These are phyloP conservation scores for Glaucomys volans DNA, from an alignment of 2,113 vertebrate species.

Conservation along the genomic window DNA sequence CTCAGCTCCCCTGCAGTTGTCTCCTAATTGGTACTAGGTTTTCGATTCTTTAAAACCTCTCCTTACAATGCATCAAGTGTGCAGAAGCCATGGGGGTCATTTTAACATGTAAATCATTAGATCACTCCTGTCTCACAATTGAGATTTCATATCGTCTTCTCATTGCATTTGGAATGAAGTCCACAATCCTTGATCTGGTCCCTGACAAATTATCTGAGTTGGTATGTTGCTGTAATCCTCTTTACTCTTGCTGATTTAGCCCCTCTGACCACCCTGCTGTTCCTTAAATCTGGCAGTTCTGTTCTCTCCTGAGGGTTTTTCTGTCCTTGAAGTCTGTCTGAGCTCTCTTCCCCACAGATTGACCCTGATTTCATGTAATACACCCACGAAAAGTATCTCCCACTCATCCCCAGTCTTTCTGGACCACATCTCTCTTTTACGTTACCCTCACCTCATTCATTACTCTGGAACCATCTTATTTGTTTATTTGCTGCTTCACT, in stretches of 20 bases:
- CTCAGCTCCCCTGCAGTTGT: accelerated
- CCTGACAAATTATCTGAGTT: neutral
- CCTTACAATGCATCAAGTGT: neutral
- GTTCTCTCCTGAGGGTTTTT: neutral
- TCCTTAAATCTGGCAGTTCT: too few relatives aligned
- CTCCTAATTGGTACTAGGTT: neutral
- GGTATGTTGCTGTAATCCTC: neutral
- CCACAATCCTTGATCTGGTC: neutral
- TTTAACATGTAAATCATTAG: neutral
- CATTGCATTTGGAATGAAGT: neutral
- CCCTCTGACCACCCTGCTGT: accelerated
- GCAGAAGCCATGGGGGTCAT: neutral
- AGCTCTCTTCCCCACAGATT: too few relatives aligned
- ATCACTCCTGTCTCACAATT: neutral
- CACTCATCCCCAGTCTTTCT: accelerated
- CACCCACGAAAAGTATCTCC: neutral
- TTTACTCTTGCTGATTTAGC: neutral
- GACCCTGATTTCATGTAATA: neutral
- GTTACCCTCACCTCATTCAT: neutral
- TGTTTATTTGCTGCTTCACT: neutral
- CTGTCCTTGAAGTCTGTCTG: neutral
- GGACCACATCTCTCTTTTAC: too few relatives aligned
- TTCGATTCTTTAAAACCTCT: neutral
- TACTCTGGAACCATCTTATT: neutral
- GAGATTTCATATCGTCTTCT: neutral